phyloP scores from a whole-genome alignment of 2,888 invertebrate genomes.

The Lampropteryx suffumata region DNA sequence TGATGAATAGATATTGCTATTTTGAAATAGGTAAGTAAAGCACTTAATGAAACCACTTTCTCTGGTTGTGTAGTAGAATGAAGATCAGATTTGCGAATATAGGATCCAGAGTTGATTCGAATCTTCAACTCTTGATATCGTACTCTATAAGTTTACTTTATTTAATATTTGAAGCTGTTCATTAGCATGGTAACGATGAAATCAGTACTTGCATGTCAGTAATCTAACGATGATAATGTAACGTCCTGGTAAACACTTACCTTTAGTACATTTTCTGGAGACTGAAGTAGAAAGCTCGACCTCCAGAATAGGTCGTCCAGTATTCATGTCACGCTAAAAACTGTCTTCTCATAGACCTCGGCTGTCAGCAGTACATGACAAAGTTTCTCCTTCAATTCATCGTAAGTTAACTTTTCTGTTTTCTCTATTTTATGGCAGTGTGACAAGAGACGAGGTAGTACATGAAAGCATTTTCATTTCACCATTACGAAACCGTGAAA shows the following conservation, averaged over 20 bases:
- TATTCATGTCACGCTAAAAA: conserved; percentile 7
- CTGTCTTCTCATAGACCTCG: conserved; percentile 13
- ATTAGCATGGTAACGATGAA: no score
- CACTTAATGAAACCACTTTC: background rate
- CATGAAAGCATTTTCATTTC: conserved; percentile 23
- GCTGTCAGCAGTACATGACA: conserved; percentile 2
- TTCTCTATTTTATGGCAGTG: conserved; percentile 17
- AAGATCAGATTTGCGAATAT: background rate
- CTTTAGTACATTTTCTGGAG: background rate
- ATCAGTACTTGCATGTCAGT: no score
- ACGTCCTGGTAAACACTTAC: background rate
- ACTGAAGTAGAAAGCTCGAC: conserved; percentile 6
- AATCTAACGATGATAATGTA: background rate
- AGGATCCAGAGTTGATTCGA: no score
- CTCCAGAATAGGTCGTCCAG: conserved; percentile 4
- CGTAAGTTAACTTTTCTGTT: conserved; percentile 12
- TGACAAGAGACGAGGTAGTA: conserved; percentile 13
- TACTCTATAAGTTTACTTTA: no score
- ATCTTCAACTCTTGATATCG: no score
- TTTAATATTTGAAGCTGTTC: no score
- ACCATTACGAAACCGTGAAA: conserved; percentile 27
- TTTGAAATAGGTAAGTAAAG: no score
- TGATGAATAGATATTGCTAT: conserved; percentile 35
- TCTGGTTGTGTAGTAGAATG: no score
- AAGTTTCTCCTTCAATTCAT: conserved; percentile 21